These are phyloP conservation scores for Enchytraeus crypticus DNA, from an alignment of 2,888 invertebrate species.

Conservation along the genomic window DNA sequence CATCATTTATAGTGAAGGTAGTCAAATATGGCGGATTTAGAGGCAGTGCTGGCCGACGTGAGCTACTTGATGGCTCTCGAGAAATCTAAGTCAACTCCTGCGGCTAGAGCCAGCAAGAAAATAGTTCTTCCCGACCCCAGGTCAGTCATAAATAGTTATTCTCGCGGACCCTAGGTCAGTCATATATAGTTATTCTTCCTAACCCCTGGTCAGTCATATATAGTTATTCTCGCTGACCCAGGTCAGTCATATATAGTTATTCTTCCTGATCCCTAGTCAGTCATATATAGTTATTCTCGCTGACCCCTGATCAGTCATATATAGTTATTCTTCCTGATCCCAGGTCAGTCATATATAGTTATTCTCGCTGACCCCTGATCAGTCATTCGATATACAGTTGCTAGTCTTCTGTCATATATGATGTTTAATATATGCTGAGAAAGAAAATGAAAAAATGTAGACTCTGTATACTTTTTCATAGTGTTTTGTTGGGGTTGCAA, in stretches of 20 bases:
- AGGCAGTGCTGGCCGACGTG: constrained; percentile 99
- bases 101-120: constrained; percentile 97
- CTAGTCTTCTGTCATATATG: too few species aligned
- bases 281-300: too few species aligned
- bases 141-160: constrained; percentile 55
- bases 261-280: not conserved
- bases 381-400: too few species aligned
- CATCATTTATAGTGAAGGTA: too few species aligned
- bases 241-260: not conserved
- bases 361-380: too few species aligned
- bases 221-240: constrained; percentile 88
- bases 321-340: too few species aligned
- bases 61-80: constrained; percentile 99
- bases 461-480: too few species aligned
- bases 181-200: constrained; percentile 44
- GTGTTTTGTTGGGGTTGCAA: too few species aligned
- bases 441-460: too few species aligned
- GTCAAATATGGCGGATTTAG: constrained; percentile 97
- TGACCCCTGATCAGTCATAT: too few species aligned
- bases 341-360: too few species aligned
- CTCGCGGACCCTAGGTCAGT: constrained; percentile 39
- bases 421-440: too few species aligned
- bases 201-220: constrained; percentile 62
- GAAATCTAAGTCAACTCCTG: constrained; percentile 98
- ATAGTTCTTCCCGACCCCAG: constrained; percentile 97